These are phyloP conservation scores for Drosophila incognita DNA, from an alignment of 2,888 invertebrate species.

Conservation along the genomic window DNA sequence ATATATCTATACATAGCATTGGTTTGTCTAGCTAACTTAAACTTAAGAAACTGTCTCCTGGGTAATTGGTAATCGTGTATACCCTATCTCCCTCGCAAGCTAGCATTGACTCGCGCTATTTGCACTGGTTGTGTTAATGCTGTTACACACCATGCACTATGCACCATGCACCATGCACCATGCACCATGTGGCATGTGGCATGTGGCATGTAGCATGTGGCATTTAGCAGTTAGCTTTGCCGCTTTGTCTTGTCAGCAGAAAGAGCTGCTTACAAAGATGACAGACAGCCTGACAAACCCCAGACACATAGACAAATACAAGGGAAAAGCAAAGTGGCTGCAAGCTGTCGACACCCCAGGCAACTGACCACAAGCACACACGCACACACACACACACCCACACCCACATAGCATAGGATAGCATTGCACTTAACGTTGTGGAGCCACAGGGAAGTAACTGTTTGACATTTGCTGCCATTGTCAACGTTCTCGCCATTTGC, in stretches of 20 bases:
- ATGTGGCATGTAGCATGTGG: constrained; percentile 8
- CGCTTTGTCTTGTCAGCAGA: constrained; percentile 52
- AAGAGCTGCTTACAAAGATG: constrained; percentile 53
- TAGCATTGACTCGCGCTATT: neutral
- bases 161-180: neutral
- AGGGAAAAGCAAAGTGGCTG: constrained; percentile 5
- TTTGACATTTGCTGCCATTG: constrained; percentile 78
- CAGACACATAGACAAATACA: constrained; percentile 14
- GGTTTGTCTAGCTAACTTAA: neutral
- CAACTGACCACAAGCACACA: constrained; percentile 25
- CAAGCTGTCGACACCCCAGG: neutral
- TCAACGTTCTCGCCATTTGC: constrained; percentile 60
- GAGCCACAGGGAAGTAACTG: constrained; percentile 51
- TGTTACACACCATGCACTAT: constrained; percentile 6
- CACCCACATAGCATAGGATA: neutral
- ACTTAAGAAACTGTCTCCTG: neutral
- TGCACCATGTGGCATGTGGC: neutral
- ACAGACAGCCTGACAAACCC: constrained; percentile 11
- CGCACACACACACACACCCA: constrained; percentile 3
- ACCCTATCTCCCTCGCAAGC: neutral
- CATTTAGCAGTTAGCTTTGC: constrained; percentile 27
- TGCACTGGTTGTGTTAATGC: constrained; percentile 7
- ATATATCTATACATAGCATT: neutral
- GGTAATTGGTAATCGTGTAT: constrained; percentile 1
- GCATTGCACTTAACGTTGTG: constrained; percentile 46